phyloP scores from a whole-genome alignment of 2,888 invertebrate species.

The Cinara cedri region DNA sequence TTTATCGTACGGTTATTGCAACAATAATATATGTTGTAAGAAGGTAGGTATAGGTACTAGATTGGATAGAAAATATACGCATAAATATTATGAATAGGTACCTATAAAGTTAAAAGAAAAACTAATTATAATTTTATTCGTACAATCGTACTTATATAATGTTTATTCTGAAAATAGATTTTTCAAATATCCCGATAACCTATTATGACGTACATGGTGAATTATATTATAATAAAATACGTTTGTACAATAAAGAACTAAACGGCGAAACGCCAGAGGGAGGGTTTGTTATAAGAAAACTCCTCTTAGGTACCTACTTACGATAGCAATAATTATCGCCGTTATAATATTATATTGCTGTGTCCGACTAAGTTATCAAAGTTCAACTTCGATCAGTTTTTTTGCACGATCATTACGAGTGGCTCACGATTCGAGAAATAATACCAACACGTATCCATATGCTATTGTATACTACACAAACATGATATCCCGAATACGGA shows the following conservation, averaged over 20 bases:
- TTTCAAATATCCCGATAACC: constrained; percentile 20
- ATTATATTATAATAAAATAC: too few species aligned
- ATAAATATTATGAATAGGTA: too few species aligned
- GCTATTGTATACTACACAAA: not conserved
- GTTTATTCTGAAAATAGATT: constrained; percentile 6
- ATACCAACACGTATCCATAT: not conserved
- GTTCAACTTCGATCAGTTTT: not conserved
- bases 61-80: too few species aligned
- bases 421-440: not conserved
- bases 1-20: too few species aligned
- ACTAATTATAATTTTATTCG: not conserved
- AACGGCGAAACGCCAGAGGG: not conserved
- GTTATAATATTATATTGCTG: not conserved
- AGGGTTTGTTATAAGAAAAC: not conserved
- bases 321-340: constrained; percentile 2
- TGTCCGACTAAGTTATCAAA: not conserved
- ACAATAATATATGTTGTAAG: too few species aligned
- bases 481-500: too few species aligned
- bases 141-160: too few species aligned
- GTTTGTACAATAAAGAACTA: not conserved
- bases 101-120: too few species aligned
- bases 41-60: too few species aligned
- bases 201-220: constrained; percentile 15
- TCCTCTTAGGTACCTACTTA: not conserved
- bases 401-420: constrained; percentile 11